These are phyloP conservation scores for Falcaria lacertinaria DNA, from an alignment of 2,888 invertebrate genomes.

Conservation along the genomic window DNA sequence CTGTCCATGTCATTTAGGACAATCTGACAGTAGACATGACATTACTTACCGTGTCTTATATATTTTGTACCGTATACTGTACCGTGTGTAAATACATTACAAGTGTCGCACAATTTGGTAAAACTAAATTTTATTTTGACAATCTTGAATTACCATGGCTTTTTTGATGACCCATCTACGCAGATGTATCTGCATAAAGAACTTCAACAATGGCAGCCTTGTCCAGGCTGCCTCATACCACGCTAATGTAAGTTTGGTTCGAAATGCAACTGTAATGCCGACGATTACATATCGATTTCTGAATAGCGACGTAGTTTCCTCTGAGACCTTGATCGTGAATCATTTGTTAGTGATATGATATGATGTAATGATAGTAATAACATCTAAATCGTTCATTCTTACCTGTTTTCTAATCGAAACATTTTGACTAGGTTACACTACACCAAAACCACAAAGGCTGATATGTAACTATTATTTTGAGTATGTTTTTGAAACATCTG, in stretches of 20 bases:
- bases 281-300: constrained; percentile 52
- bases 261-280: constrained; percentile 43
- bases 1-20: too few species aligned
- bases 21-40: too few species aligned
- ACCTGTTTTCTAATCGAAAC: too few species aligned
- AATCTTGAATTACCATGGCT: constrained; percentile 42
- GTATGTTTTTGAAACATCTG: too few species aligned
- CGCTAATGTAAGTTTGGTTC: constrained; percentile 85
- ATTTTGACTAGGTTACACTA: too few species aligned
- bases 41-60: too few species aligned
- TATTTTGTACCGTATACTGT: too few species aligned
- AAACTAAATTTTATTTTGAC: background rate
- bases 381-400: too few species aligned
- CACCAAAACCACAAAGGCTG: too few species aligned
- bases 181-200: constrained; percentile 57
- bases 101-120: background rate
- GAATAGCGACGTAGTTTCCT: constrained; percentile 29
- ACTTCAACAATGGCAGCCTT: constrained; percentile 45
- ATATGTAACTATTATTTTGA: background rate
- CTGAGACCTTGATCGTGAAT: constrained; percentile 19
- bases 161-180: constrained; percentile 50
- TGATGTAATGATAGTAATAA: background rate
- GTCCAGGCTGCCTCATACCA: constrained; percentile 84
- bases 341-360: constrained; percentile 3
- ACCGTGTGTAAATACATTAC: too few species aligned